Conservation (phyloP, 2,888 invertebrate genomes). For the Erebia aethiops region DNA sequence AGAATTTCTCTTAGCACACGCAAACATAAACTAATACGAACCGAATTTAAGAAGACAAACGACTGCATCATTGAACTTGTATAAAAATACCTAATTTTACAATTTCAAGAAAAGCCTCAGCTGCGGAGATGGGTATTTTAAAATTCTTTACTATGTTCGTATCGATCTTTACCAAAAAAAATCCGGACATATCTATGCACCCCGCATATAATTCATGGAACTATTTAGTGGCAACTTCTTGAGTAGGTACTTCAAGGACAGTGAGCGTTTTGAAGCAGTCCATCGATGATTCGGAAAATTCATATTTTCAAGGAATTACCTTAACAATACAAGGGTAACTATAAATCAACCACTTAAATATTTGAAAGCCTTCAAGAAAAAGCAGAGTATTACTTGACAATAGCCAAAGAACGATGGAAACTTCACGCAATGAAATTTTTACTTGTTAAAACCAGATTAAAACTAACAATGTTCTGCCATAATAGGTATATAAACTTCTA, state of each 20-base stretch:
- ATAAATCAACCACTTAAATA: constrained; percentile 45
- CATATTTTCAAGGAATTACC: constrained; percentile 60
- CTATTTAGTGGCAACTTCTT: constrained; percentile 72
- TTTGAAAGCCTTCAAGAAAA: constrained; percentile 63
- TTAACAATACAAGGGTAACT: constrained; percentile 56
- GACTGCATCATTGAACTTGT: constrained; percentile 67
- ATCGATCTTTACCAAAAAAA: too few species aligned
- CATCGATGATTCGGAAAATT: constrained; percentile 39
- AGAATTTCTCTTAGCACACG: constrained; percentile 20
- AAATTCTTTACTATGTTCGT: constrained; percentile 63
- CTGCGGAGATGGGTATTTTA: constrained; percentile 68
- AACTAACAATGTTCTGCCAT: constrained; percentile 65
- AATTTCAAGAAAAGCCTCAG: constrained; percentile 81
- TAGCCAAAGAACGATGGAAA: constrained; percentile 52
- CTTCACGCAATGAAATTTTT: constrained; percentile 58
- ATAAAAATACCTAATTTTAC: constrained; percentile 47
- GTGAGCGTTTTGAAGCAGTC: constrained; percentile 58
- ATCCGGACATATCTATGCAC: not conserved
- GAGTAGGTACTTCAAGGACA: constrained; percentile 73
- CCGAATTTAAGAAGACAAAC: constrained; percentile 25
- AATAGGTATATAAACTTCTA: too few species aligned
- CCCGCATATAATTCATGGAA: constrained; percentile 77
- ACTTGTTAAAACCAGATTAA: constrained; percentile 51
- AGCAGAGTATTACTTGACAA: constrained; percentile 72
- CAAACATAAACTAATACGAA: constrained; percentile 32